Percentiles rank a stretch among this genome's conserved stretches.
phyloP scores from a whole-genome alignment of 2,888 invertebrate genomes.

The Diploptera punctata region DNA sequence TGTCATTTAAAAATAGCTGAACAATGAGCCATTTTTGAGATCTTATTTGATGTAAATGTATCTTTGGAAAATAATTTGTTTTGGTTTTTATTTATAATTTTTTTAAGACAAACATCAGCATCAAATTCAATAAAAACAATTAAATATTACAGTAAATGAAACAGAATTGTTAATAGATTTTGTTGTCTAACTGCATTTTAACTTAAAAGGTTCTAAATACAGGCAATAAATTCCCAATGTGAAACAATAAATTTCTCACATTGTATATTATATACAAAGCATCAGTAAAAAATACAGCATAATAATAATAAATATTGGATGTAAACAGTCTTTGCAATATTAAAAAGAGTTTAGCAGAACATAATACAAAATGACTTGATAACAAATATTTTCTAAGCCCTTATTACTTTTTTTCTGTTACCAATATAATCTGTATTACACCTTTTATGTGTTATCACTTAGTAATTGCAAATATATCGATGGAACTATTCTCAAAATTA shows the following conservation, averaged over 20 bases:
- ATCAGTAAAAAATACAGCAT: too few relatives aligned
- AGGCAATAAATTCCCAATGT: too few relatives aligned
- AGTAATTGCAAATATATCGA: background rate
- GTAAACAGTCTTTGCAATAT: conserved; percentile 17
- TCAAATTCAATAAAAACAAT: background rate
- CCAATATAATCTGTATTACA: too few relatives aligned
- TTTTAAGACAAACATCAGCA: background rate
- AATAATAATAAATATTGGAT: too few relatives aligned
- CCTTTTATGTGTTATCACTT: conserved; percentile 6
- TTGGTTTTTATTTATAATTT: background rate
- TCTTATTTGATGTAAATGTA: background rate
- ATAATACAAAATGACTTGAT: conserved; percentile 11
- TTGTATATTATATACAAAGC: too few relatives aligned
- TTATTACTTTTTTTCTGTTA: too few relatives aligned
- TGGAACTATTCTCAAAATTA: conserved; percentile 10
- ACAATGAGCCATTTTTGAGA: background rate
- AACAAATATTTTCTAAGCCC: too few relatives aligned
- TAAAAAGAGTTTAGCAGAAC: too few relatives aligned
- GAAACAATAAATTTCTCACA: too few relatives aligned
- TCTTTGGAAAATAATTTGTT: conserved; percentile 7
- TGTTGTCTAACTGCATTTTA: too few relatives aligned
- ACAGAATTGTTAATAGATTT: too few relatives aligned
- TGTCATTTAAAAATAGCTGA: background rate
- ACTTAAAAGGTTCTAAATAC: background rate
- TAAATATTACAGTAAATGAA: too few relatives aligned